Conservation (phyloP, 2,797 vertebrate species). For the Lagorchestes hirsutus region DNA sequence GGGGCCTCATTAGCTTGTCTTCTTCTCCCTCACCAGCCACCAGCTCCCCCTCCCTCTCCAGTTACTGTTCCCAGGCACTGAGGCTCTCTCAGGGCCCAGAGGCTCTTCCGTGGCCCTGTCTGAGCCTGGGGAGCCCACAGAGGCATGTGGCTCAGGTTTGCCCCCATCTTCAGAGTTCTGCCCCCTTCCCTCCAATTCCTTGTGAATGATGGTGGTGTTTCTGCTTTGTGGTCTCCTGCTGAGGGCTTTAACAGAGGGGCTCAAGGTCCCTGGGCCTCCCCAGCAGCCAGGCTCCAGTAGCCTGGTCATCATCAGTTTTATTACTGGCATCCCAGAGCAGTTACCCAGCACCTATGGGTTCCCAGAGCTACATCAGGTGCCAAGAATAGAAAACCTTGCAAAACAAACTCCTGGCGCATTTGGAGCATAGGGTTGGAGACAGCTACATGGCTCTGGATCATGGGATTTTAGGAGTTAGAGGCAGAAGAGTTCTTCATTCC, state of each 20-base stretch:
- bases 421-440: neutral
- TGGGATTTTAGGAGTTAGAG: neutral
- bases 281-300: neutral
- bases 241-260: neutral
- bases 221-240: neutral
- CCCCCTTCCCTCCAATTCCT: neutral
- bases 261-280: neutral
- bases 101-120: neutral
- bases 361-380: neutral
- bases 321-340: neutral
- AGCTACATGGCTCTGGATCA: neutral
- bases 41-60: conserved; percentile 64
- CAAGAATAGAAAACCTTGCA: neutral
- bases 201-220: neutral
- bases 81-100: neutral
- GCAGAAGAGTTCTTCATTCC: neutral
- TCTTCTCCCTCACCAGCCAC: conserved; percentile 71
- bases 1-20: conserved; percentile 82
- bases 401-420: neutral
- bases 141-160: neutral
- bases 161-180: neutral
- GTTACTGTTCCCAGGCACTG: neutral
- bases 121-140: neutral
- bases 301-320: neutral
- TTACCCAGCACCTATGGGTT: neutral